These are phyloP conservation scores for Oxytorus armatus DNA, from an alignment of 2,888 invertebrate species.

Conservation along the genomic window DNA sequence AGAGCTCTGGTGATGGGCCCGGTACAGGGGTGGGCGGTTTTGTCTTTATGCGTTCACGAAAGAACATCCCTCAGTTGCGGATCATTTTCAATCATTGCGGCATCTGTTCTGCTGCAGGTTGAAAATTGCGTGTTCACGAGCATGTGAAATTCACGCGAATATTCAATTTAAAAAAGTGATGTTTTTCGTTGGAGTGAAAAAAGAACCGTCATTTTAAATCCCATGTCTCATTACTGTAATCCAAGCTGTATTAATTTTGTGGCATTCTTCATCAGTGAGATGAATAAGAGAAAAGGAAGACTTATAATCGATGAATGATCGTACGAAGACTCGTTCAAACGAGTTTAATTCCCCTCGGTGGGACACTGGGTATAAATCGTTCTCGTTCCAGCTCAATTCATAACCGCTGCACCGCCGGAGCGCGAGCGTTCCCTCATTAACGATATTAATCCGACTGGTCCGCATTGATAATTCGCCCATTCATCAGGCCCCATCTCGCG, in stretches of 20 bases:
- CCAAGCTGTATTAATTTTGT: constrained; percentile 17
- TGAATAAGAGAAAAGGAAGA: constrained; percentile 19
- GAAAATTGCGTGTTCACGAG: neutral
- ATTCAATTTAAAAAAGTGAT: neutral
- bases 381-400: constrained; percentile 69
- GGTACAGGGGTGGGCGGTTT: neutral
- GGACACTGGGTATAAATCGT: constrained; percentile 72
- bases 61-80: neutral
- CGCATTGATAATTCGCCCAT: constrained; percentile 80
- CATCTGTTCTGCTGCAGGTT: constrained; percentile 12
- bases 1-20: neutral
- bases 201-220: no score
- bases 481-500: constrained; percentile 77
- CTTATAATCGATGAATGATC: constrained; percentile 56
- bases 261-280: neutral
- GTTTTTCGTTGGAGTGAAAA: no score
- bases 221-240: constrained; percentile 1
- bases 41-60: neutral
- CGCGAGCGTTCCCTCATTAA: constrained; percentile 75
- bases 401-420: constrained; percentile 64
- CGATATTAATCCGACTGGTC: constrained; percentile 77
- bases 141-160: neutral
- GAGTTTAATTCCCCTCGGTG: constrained; percentile 54
- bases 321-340: constrained; percentile 44
- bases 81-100: neutral